Base-by-base conservation (phyloP, 2,113 vertebrate genomes). In the Carassius auratus region DNA sequence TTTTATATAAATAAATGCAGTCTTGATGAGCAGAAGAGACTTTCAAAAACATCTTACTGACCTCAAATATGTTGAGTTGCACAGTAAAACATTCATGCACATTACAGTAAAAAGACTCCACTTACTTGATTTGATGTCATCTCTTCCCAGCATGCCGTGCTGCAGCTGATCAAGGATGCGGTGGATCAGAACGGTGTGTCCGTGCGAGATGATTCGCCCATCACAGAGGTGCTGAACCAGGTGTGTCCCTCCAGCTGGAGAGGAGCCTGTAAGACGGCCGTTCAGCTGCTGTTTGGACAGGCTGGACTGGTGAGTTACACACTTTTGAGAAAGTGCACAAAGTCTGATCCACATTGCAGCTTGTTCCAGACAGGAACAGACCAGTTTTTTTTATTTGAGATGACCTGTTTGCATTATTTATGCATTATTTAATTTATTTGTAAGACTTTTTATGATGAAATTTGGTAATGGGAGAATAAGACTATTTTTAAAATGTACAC, bases 221-320 rank as follows among this genome's bases (percentile, higher is more conserved):
- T 98, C 89, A 98, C 97, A 0, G 98, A 99, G 92, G 96, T 99
- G 15, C 95, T 99, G 88, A 99, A 98, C 90, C 97, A 99, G 91
- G 98, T 99, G 87, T 99, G 98, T 88, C 98, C 98, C 55, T 99
- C 98, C 86, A 98, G 95, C 0, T 99, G 98, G 98, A 96, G 98
- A 89, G 97, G 97, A 64, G 97, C 98, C 89, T 99, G 98, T 92
- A 99, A 99, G 93, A 99, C 98, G 2, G 97, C 98, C 2, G 98
- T 99, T 83, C 98, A 99, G 93, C 92, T 99, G 76, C 92, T 99
- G 3, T 99, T 99, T 86, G 97, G 97, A 84, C 98, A 99, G 88
- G 98, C 98, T 50, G 98, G 98, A 81, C 94, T 99, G 97, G 98
- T 99, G 93, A 97, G 98, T 94, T 13, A 36, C 42, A 52, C 33